Conservation (phyloP, 2,888 invertebrate species). For the Cerceris ruficornis region DNA sequence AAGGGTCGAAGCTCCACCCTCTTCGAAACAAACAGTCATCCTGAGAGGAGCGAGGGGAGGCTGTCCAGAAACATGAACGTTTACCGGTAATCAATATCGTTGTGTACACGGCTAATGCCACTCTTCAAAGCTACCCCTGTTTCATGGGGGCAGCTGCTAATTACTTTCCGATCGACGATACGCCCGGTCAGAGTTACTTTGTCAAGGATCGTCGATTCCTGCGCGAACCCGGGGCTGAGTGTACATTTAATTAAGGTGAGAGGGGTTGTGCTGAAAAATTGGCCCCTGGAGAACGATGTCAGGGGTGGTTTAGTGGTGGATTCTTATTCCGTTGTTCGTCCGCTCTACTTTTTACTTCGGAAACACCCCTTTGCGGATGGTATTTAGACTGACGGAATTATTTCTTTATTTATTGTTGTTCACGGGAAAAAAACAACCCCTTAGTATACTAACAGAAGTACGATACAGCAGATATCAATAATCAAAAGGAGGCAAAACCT, state of each 20-base stretch:
- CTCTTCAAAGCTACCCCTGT: slow-evolving; percentile 32
- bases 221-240: slow-evolving; percentile 33
- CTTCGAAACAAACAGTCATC: slow-evolving; percentile 29
- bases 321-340: no score
- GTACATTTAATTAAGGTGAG: slow-evolving; percentile 54
- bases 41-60: background rate
- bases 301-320: no score
- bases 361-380: no score
- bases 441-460: no score
- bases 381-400: no score
- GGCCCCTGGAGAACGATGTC: no score
- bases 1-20: background rate
- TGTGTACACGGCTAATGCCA: slow-evolving; percentile 53
- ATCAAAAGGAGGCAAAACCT: no score
- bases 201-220: slow-evolving; percentile 40
- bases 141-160: slow-evolving; percentile 44
- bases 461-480: no score
- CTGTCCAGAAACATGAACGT: slow-evolving; percentile 21
- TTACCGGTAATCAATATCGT: slow-evolving; percentile 49
- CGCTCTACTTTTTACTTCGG: no score
- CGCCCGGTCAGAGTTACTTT: slow-evolving; percentile 49
- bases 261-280: background rate
- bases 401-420: no score
- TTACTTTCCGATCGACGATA: slow-evolving; percentile 57
- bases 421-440: no score